Evolutionary conservation across 2,888 invertebrate genomes (phyloP).

Genomic region (Limulus polyphemus): DNA sequence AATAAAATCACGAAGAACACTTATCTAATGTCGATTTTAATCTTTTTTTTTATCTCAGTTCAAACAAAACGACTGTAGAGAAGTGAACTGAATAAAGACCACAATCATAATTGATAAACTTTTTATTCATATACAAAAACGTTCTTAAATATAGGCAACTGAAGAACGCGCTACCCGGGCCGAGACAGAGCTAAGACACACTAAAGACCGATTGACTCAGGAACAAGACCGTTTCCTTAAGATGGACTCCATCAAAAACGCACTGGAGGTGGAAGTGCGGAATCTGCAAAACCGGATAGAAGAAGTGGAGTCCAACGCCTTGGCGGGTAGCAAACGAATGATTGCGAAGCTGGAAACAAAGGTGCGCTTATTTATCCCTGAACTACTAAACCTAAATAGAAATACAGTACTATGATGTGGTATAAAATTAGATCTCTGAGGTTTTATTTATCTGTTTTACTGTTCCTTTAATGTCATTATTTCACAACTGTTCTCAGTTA

Average conservation of each 20-base stretch:
- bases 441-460: no score
- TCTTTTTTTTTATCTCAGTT: neutral
- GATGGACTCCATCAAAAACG: slow-evolving; percentile 94
- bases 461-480: no score
- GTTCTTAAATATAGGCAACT: slow-evolving; percentile 37
- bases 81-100: no score
- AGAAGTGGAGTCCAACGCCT: slow-evolving; percentile 92
- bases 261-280: slow-evolving; percentile 92
- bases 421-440: neutral
- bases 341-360: slow-evolving; percentile 92
- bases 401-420: neutral
- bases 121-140: no score
- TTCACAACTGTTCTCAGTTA: no score
- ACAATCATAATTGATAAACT: no score
- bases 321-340: slow-evolving; percentile 90
- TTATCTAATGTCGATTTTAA: neutral
- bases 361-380: slow-evolving; percentile 36
- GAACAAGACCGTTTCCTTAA: slow-evolving; percentile 94
- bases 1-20: neutral
- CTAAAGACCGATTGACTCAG: slow-evolving; percentile 82
- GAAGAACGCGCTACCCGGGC: slow-evolving; percentile 93
- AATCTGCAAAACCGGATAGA: slow-evolving; percentile 82
- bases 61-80: neutral
- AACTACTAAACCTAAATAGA: no score
- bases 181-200: slow-evolving; percentile 80